Evolutionary conservation across 2,113 vertebrate genomes (phyloP), one percentile per base, ranked within the genome.

Genomic region (Cochlearius cochlearius): DNA sequence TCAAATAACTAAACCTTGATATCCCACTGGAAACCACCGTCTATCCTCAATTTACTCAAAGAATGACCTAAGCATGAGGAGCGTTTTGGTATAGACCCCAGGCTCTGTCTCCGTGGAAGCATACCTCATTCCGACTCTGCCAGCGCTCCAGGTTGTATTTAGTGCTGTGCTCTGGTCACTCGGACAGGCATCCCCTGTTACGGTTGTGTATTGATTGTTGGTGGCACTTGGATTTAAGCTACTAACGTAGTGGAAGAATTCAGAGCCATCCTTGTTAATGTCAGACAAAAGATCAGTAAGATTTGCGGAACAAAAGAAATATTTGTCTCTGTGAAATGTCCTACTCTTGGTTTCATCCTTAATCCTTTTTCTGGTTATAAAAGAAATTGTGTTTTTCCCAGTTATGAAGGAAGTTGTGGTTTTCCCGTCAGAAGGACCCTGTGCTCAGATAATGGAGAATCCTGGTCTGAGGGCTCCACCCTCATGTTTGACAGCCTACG

Each of bases 31-130:
- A 96, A 97, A 88, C 71, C 67, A 88, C 83, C 81, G 64, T 68
- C 71, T 75, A 82, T 73, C 62, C 85, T 94, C 55, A 39, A 13
- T 82, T 96, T 96, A 64, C 86, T 85, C 89, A 39, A 94, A 88
- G 92, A 92, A 47, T 91, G 95, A 94, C 82, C 94, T 90, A 63
- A 96, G 64, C 63, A 15, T 5, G 22, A 41, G 78, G 60, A 92
- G 75, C 64, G 87, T 94, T 97, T 72, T 91, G 75, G 62, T 85
- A 68, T 32, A 79, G 74, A 30, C 17, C 36, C 78, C 83, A 60
- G 92, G 75, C 38, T 96, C 67, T 27, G 60, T 66, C 67, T 84
- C 91, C 29, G 5, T 47, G 64, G 60, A 74, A 63, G 39, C 0
- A 4, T 59, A 43, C 78, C 92, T 92, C 2, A 2, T 60, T 86